Base-by-base conservation (phyloP, 2,888 invertebrate genomes). In the Tetanocera ferruginea region DNA sequence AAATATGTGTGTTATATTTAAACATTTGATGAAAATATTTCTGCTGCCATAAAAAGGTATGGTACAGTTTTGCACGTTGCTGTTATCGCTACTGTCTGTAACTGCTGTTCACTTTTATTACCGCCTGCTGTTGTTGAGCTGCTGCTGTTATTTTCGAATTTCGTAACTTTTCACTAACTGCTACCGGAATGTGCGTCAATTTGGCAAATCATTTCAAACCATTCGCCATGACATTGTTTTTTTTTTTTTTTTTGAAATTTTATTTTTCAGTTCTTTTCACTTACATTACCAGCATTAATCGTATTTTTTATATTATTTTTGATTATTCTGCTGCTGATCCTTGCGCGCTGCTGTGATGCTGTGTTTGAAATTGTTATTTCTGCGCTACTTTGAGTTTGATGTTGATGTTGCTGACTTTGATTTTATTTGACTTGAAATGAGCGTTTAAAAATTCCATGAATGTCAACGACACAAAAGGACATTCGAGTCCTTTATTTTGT, bases 241-340 rank as follows among this genome's bases (percentile, higher is more conserved):
- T 71, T 31, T 70, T 34, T 49, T 9, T 73, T 31, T 62, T 25
- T 51, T 31, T 71, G n/a, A n/a, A n/a, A n/a, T n/a, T 72, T 57
- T 55, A 60, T 79, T 75, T 62, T 19, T 3, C n/a, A n/a, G 19
- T 57, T 23, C 17, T 23, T 57, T 19, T 25, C 25, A 23, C 28
- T 60, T 19, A 19, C 55, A 23, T 60, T 60, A 28, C 28, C 28
- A 11, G 11, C 28, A 28, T 60, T 60, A 43, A 28, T 60, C 64
- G 17, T 37, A 14, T 6, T 37, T 37, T 23, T 31, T 51, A 19
- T 25, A 14, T 49, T 79, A 76, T 72, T 78, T 78, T 80, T 81
- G 76, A 80, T 64, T 51, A 57, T 64, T 67, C 62, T 52, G 51
- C 19, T 51, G 69, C 51, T 43, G 73, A 34, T 69, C 49, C 43